A percentile compares a stretch with the other conserved stretches of the same genome.
Conservation (phyloP, 2,113 vertebrate genomes). For the Eira barbara region DNA sequence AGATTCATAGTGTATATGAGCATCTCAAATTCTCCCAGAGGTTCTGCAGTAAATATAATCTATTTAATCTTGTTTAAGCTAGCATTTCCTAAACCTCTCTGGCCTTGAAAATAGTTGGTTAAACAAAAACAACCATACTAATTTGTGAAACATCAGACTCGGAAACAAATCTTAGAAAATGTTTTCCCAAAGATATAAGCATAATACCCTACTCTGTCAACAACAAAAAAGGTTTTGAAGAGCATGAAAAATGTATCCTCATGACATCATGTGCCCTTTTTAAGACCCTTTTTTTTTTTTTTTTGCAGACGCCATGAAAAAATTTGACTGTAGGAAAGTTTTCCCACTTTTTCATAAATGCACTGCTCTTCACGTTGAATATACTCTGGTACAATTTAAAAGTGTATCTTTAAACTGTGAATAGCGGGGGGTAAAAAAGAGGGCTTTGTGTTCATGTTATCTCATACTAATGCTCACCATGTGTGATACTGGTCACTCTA, state of each 20-base stretch:
- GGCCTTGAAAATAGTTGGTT: neutral
- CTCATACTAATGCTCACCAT: neutral
- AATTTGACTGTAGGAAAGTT: neutral
- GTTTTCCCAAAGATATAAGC: neutral
- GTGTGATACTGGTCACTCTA: neutral
- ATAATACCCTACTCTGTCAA: neutral
- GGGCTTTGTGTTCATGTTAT: neutral
- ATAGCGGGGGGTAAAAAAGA: neutral
- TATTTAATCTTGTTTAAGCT: slow-evolving; percentile 7
- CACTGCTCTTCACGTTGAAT: neutral
- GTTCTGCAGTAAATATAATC: neutral
- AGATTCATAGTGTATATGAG: neutral
- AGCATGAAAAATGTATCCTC: neutral
- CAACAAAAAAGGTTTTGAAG: neutral
- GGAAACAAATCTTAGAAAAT: slow-evolving; percentile 19
- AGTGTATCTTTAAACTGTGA: neutral
- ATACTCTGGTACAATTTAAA: neutral
- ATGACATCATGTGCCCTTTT: neutral
- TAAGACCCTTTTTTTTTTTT: neutral
- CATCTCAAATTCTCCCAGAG: slow-evolving; percentile 2
- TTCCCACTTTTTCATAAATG: neutral
- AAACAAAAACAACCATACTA: slow-evolving; percentile 8
- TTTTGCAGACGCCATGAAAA: neutral
- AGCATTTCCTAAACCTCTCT: neutral
- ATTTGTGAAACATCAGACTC: neutral